These are phyloP conservation scores for Stenolophus ochropezus DNA, from an alignment of 2,888 invertebrate species.

Conservation along the genomic window DNA sequence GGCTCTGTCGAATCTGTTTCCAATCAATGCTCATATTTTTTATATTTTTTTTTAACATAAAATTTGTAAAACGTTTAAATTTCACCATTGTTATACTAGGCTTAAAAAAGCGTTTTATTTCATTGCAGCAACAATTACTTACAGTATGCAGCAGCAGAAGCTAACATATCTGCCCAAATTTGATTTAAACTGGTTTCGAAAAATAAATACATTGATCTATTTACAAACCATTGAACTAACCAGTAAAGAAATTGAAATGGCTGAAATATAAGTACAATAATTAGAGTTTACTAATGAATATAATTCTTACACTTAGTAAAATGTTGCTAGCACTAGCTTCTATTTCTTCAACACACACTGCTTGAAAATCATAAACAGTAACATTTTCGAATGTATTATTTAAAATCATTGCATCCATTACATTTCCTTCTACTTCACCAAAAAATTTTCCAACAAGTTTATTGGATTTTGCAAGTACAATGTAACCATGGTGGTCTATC, in stretches of 20 bases:
- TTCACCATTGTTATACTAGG: no score
- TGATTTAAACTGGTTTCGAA: constrained; percentile 67
- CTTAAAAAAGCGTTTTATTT: not conserved
- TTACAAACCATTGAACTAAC: constrained; percentile 72
- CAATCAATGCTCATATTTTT: no score
- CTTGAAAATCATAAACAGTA: constrained; percentile 90
- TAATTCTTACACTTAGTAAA: constrained; percentile 69
- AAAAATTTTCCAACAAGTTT: constrained; percentile 87
- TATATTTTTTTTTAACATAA: no score
- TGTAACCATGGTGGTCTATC: constrained; percentile 94
- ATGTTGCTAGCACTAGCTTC: constrained; percentile 69
- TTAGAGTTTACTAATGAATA: constrained; percentile 35
- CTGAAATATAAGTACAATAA: constrained; percentile 67
- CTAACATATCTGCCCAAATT: constrained; percentile 64
- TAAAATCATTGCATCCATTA: constrained; percentile 85
- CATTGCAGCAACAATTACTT: not conserved
- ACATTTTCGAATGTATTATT: constrained; percentile 84
- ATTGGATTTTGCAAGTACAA: constrained; percentile 83
- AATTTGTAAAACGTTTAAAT: no score
- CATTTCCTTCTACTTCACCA: constrained; percentile 85
- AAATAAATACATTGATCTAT: constrained; percentile 70
- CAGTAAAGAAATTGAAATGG: constrained; percentile 71
- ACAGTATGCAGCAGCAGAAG: constrained; percentile 62
- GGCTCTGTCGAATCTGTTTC: no score
- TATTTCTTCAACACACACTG: constrained; percentile 78